phyloP scores from a whole-genome alignment of 2,797 vertebrate genomes.

The Xyrichtys novacula region DNA sequence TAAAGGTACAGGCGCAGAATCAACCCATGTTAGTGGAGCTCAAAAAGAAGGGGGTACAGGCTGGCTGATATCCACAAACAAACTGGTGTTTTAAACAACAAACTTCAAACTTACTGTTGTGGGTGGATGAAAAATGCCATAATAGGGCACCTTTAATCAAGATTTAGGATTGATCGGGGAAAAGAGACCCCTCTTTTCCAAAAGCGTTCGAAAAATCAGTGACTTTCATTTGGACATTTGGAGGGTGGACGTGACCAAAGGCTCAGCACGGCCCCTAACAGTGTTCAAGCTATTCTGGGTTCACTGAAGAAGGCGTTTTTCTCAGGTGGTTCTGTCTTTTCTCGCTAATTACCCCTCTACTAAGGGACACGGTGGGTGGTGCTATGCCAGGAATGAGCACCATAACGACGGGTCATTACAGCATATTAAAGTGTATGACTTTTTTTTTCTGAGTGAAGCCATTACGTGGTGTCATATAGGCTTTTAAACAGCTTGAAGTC shows the following conservation, averaged over 20 bases:
- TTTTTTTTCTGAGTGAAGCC: not conserved
- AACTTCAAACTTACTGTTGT: no score
- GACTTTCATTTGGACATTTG: no score
- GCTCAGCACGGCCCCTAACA: not conserved
- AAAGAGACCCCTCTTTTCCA: no score
- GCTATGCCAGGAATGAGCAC: not conserved
- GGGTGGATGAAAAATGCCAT: no score
- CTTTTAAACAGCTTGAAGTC: not conserved
- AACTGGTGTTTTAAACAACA: no score
- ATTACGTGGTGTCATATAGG: not conserved
- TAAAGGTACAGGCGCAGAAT: no score
- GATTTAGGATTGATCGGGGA: no score
- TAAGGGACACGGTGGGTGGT: not conserved
- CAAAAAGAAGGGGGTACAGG: no score
- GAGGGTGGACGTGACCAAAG: not conserved
- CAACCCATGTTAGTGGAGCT: no score
- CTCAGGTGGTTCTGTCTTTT: not conserved
- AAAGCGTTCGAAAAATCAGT: no score
- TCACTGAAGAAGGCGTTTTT: not conserved
- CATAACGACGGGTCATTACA: not conserved
- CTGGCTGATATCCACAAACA: no score
- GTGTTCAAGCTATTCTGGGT: not conserved
- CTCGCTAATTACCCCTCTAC: not conserved
- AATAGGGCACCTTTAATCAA: no score
- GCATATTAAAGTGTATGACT: not conserved